Evolutionary conservation across 1,140 invertebrate species (phyloP), one percentile per base, ranked within the genome.

Genomic region (Lithobius niger): DNA sequence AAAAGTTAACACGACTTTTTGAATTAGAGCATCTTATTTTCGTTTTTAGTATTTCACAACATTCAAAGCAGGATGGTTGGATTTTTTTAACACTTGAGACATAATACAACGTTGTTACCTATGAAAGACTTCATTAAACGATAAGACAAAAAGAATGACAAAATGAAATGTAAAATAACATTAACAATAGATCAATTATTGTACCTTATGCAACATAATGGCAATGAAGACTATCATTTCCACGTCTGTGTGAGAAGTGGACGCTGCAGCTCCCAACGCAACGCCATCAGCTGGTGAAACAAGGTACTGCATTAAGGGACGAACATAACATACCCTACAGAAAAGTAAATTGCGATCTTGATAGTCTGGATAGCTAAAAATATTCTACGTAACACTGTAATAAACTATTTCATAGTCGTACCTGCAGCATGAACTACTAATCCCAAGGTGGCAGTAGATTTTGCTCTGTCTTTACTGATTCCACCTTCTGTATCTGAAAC

Each of bases 171-270:
- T n/a, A n/a, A n/a, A n/a, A n/a, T n/a, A n/a, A n/a, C n/a, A n/a
- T n/a, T 56, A 18, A 22, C 28, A 18, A 45, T 44, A 19, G n/a
- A 40, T 55, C 21, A 26, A 24, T 36, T 49, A 54, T 55, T 44
- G 60, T 70, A 86, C 84, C 75, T 99, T 99, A 66, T 99, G 96
- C 16, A 99, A 74, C 93, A 99, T 98, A 59, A 99, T 98, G 24
- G 96, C 96, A 28, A 96, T 69, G 70, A 99, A 99, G 19, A 99
- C 92, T 59, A 99, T 95, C 63, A 95, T 82, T 74, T 98, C 95
- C 2, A 99, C 89, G 66, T 97, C 93, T 19, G 89, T 80, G 65
- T 97, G 90, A 3, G 88, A 85, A 0, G 93, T 93, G 0, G 88
- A 90, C 0, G 93, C 92, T 1, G 96, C 95, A 22, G 93, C 94